Evolutionary conservation across 37 sponge, comb jelly and placozoan species (phyloP), one percentile per base, ranked within the genome.

Genomic region (Oopsacas minuta): DNA sequence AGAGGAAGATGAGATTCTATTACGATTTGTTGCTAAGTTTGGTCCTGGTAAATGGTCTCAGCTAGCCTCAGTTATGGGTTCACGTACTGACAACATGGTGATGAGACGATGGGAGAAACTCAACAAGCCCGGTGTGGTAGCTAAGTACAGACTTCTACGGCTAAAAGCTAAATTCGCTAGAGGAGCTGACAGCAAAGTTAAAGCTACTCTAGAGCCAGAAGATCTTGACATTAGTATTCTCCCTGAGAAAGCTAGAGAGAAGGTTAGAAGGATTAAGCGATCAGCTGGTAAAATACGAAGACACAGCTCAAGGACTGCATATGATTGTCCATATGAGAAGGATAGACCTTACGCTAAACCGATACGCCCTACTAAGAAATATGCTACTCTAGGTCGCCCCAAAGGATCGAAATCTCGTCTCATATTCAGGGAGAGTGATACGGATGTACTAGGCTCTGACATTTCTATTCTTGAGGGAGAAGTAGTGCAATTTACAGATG

Each of bases 31-130:
- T 25, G 20, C 75, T n/a, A 61, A 61, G 75, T 61, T 61, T 34
- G 75, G 75, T 25, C 75, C 75, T 61, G 75, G 75, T 3, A 61
- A 61, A n/a, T 61, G 75, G 75, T 61, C 75, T 34, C 75, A 61
- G 75, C 75, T 61, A 34, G 75, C 75, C 75, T 61, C 75, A 10
- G 75, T 61, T 25, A 61, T 61, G 75, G 75, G 75, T 34, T 61
- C 75, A 5, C 75, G 75, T 34, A 61, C 75, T 32, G 75, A 61
- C 30, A 61, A 61, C 75, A 61, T 61, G 75, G 75, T 61, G 75
- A 61, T 61, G 75, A 3, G 75, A 34, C 22, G 75, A 12, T 61
- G 75, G 75, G 75, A 61, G 75, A 61, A 61, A n/a, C 75, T 61
- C 32, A 61, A 61, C 75, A 61, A 61, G 75, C 75, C 75, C 5